A percentile compares a stretch with the other conserved stretches of the same genome.
Evolutionary conservation across 2,888 invertebrate species (phyloP).

Genomic region (Frankliniella intonsa): DNA sequence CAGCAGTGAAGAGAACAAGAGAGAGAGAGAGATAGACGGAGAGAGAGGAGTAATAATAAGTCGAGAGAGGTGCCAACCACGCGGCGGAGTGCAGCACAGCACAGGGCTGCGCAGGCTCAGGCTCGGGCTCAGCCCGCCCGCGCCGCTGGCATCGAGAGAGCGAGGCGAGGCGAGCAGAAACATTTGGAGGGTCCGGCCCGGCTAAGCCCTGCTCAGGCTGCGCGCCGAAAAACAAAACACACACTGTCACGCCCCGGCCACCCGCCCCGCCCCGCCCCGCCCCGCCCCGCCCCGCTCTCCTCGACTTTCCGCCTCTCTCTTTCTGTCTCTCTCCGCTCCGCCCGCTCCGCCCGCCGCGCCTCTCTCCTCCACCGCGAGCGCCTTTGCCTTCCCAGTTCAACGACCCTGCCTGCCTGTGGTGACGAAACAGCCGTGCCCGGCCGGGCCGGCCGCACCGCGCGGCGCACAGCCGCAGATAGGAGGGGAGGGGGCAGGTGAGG

Average conservation of each 20-base stretch:
- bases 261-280: not conserved
- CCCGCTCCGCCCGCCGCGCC: slow-evolving; percentile 7
- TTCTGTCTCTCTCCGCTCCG: not conserved
- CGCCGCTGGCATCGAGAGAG: too few relatives aligned
- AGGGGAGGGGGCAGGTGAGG: not conserved
- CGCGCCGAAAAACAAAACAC: slow-evolving; percentile 12
- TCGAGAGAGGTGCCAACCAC: too few relatives aligned
- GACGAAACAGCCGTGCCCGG: not conserved
- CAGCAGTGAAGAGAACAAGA: too few relatives aligned
- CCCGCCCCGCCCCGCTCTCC: not conserved
- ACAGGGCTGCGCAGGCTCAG: not conserved
- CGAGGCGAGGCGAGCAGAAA: not conserved
- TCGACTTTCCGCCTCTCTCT: not conserved
- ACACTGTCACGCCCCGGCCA: not conserved
- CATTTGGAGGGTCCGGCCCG: not conserved
- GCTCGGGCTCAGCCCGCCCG: too few relatives aligned
- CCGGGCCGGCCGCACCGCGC: not conserved
- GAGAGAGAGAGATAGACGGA: too few relatives aligned
- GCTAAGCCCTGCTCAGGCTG: not conserved
- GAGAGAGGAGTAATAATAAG: too few relatives aligned
- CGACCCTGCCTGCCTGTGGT: slow-evolving; percentile 1
- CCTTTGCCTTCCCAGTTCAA: slow-evolving; percentile 9
- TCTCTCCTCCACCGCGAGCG: not conserved
- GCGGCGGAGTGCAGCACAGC: not conserved
- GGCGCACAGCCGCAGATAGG: not conserved